Conservation (phyloP, 2,113 vertebrate genomes). For the Hyperopisus bebe region DNA sequence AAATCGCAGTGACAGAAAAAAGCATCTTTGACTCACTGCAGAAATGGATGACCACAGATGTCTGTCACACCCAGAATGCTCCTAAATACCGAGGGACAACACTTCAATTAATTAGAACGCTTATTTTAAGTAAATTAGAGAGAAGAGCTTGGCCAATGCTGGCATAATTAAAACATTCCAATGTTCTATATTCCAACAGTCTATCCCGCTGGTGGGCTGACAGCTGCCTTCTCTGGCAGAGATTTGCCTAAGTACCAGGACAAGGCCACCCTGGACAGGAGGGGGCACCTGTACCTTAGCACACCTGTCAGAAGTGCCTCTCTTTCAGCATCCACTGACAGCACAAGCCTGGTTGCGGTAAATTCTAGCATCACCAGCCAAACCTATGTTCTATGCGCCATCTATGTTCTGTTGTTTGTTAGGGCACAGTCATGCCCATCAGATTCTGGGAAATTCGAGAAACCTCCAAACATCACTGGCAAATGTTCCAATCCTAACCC, state of each 20-base stretch:
- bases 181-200: conserved; percentile 12
- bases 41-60: neutral
- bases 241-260: neutral
- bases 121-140: conserved; percentile 42
- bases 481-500: neutral
- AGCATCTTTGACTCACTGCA: neutral
- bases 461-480: neutral
- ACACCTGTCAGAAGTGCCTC: neutral
- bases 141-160: conserved; percentile 26
- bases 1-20: neutral
- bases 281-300: neutral
- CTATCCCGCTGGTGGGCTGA: neutral
- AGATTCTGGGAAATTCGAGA: neutral
- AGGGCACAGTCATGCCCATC: neutral
- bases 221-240: neutral
- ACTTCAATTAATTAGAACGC: conserved; percentile 39
- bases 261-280: neutral
- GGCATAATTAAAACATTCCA: conserved; percentile 32
- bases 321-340: neutral
- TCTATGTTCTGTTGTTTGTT: neutral
- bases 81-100: conserved; percentile 34
- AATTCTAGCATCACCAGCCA: neutral
- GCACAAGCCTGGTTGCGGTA: neutral
- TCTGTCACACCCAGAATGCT: neutral
- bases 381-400: neutral